Base-by-base conservation (phyloP, 2,113 vertebrate species). In the Ciconia stormi region DNA sequence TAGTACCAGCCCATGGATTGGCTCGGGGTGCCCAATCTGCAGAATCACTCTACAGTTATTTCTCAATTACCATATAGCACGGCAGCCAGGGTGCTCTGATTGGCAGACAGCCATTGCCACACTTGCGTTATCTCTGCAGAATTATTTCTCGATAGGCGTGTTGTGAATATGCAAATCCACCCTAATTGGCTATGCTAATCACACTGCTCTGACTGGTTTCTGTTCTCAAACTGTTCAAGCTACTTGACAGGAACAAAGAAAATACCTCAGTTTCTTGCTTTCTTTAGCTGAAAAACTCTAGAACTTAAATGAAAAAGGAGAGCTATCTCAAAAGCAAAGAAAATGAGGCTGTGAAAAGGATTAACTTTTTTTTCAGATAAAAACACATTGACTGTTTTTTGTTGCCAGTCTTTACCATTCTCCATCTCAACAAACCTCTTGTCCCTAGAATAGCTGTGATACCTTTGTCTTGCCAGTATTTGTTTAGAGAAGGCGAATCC, bases 171-270 rank as follows among this genome's bases (percentile, higher is more conserved):
- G 96, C 96, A 98, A 96, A 97, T 97, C 74, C 44, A 30, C 61
- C 46, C 67, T 97, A 97, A 97, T 93, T 96, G 93, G 86, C 83
- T 97, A 13, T 40, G 25, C 90, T 95, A 97, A 96, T 98, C 93
- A 95, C 87, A 77, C 85, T 82, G 82, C 52, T 95, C 81, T 58
- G 81, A 84, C 93, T 92, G 95, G 91, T 93, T 94, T 83, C 91
- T 93, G 70, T 92, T 95, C 96, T 95, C 86, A n/a, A 70, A 77
- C 56, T 90, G 86, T 18, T 95, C 77, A 66, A 92, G 91, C 93
- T 96, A 95, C 96, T 96, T 97, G 95, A 97, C 91, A 90, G 90
- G 72, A 97, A 95, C 95, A 96, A 97, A 97, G 94, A 78, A 95
- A 96, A 93, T 93, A 95, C 80, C 63, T 96, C 6, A 5, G 79